Conservation (phyloP, 1,140 invertebrate species). For the Chionoecetes opilio region DNA sequence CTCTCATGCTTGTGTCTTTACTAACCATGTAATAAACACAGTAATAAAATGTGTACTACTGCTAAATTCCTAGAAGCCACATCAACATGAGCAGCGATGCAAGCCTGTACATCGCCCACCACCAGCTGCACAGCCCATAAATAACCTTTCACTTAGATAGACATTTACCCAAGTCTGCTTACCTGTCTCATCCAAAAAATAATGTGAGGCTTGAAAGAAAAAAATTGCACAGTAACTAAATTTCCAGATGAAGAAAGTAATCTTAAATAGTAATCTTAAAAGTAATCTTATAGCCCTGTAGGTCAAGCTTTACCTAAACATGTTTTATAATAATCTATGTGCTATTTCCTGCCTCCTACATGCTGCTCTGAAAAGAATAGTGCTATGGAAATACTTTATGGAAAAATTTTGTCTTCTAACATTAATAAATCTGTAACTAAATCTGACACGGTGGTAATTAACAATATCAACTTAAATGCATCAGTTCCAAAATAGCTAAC, state of each 20-base stretch:
- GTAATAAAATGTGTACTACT: background rate
- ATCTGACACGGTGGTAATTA: no score
- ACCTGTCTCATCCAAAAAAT: slow-evolving; percentile 68
- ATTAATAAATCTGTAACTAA: no score
- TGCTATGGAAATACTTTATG: no score
- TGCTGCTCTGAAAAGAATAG: no score
- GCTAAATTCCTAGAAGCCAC: background rate
- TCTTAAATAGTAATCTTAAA: no score
- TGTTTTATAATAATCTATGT: background rate
- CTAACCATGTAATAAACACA: background rate
- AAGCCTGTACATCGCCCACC: background rate
- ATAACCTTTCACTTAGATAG: background rate
- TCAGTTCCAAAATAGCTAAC: no score
- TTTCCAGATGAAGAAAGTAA: background rate
- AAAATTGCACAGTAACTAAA: background rate
- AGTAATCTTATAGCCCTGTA: background rate
- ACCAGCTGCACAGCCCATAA: background rate
- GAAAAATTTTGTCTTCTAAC: no score
- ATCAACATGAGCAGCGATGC: background rate
- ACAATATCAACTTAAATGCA: no score
- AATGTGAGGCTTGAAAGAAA: slow-evolving; percentile 65
- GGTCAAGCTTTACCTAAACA: background rate
- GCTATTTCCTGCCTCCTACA: no score
- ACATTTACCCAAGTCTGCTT: slow-evolving; percentile 2
- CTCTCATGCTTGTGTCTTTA: background rate